These are phyloP conservation scores for Xiphophorus couchianus DNA, from an alignment of 2,113 vertebrate species.

Conservation along the genomic window DNA sequence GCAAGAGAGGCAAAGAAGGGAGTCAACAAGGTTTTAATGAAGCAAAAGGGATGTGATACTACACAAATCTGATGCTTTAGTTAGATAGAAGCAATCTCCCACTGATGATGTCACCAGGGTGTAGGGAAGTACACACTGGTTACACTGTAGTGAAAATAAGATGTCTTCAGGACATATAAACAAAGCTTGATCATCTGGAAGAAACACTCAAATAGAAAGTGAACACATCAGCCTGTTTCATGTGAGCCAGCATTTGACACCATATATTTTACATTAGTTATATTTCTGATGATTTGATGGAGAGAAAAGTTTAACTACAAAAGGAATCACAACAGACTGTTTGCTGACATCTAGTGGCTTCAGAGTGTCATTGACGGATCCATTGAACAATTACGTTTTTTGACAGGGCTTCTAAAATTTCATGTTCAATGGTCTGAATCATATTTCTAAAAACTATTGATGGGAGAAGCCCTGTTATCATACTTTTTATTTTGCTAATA, in stretches of 20 bases:
- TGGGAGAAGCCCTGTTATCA: not conserved
- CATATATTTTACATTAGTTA: not conserved
- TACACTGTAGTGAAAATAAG: not conserved
- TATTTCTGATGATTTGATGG: not conserved
- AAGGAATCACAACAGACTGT: not conserved
- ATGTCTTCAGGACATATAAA: not conserved
- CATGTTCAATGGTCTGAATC: not conserved
- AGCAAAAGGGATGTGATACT: no score
- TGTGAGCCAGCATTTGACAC: not conserved
- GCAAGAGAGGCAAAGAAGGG: conserved; percentile 26
- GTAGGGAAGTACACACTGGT: not conserved
- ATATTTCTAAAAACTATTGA: not conserved
- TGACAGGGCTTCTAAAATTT: no score
- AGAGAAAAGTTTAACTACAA: not conserved
- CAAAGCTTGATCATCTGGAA: not conserved
- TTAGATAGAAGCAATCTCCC: not conserved
- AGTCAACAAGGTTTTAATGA: not conserved
- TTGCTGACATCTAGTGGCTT: conserved; percentile 62
- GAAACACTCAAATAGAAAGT: no score
- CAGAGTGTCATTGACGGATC: not conserved
- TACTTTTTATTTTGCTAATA: not conserved
- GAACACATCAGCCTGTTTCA: no score
- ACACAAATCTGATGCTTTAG: not conserved
- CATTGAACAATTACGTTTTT: not conserved
- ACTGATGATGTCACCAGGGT: not conserved